These are phyloP conservation scores for Pseudonaja textilis DNA, from an alignment of 2,113 vertebrate species.

Conservation along the genomic window DNA sequence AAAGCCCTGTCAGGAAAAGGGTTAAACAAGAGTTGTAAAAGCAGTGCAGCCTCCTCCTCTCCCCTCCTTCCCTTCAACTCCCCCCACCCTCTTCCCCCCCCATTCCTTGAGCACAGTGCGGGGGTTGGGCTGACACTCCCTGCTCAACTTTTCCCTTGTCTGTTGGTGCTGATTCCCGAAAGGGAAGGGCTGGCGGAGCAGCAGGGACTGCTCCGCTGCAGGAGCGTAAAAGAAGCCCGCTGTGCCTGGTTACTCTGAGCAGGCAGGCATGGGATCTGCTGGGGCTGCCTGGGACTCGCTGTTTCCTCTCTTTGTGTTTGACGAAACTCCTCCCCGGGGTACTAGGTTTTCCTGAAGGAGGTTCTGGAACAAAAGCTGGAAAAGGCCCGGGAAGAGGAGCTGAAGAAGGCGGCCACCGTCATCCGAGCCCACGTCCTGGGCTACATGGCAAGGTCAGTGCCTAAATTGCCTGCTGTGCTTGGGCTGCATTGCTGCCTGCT, in stretches of 20 bases:
- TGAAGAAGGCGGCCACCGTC: constrained; percentile 84
- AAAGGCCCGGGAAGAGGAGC: constrained; percentile 85
- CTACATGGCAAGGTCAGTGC: constrained; percentile 87
- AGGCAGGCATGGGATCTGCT: constrained; percentile 40
- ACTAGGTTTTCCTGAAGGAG: constrained; percentile 93
- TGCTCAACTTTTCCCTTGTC: constrained; percentile 39
- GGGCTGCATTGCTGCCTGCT: constrained; percentile 3
- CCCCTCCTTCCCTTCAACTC: neutral
- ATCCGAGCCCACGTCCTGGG: constrained; percentile 91
- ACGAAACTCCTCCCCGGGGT: constrained; percentile 64
- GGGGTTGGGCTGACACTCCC: constrained; percentile 29
- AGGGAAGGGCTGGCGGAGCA: constrained; percentile 5
- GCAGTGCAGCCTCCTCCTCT: neutral
- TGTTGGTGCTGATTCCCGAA: neutral
- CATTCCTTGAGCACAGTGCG: constrained; percentile 59
- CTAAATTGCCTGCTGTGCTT: constrained; percentile 27
- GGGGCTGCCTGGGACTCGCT: constrained; percentile 58
- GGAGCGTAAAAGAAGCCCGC: constrained; percentile 19
- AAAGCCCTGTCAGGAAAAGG: neutral
- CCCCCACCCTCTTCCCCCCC: constrained; percentile 48
- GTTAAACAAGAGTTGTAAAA: constrained; percentile 10
- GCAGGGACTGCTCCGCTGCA: neutral
- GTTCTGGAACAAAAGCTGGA: constrained; percentile 92
- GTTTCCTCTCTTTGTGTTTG: constrained; percentile 72
- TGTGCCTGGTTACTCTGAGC: neutral